These are phyloP conservation scores for Polymixis lichenea DNA, from an alignment of 2,888 invertebrate species.

Conservation along the genomic window DNA sequence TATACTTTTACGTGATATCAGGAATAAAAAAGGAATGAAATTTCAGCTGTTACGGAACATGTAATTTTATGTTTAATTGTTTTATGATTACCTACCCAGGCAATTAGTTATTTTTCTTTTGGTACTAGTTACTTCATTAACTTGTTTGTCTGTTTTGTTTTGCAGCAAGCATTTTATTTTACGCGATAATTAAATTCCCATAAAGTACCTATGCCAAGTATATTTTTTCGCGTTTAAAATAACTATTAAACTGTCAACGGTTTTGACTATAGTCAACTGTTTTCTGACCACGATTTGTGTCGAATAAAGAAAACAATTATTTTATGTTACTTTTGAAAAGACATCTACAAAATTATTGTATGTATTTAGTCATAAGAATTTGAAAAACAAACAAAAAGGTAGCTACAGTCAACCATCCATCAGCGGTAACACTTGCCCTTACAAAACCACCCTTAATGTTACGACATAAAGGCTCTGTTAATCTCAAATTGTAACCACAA, in stretches of 20 bases:
- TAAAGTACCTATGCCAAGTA: background rate
- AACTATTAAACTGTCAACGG: background rate
- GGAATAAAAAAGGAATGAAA: background rate
- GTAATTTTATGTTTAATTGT: background rate
- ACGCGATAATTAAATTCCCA: background rate
- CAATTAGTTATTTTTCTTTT: background rate
- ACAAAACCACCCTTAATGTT: background rate
- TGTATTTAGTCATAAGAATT: slow-evolving; percentile 1
- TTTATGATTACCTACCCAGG: background rate
- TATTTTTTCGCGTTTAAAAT: background rate
- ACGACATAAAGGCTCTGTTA: too few relatives aligned
- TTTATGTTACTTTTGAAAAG: background rate
- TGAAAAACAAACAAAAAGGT: slow-evolving; percentile 21
- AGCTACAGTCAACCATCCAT: background rate
- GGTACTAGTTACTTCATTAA: background rate
- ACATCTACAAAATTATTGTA: background rate
- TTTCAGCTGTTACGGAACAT: background rate
- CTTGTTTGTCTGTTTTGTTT: background rate
- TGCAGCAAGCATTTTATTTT: background rate
- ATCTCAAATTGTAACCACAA: background rate
- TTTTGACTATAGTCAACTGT: background rate
- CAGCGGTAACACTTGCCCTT: background rate
- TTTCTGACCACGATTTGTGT: background rate
- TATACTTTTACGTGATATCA: background rate
- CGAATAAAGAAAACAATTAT: background rate